Evolutionary conservation across 53 echinoderm and acorn worm species (phyloP).

Genomic region (Crossaster papposus): DNA sequence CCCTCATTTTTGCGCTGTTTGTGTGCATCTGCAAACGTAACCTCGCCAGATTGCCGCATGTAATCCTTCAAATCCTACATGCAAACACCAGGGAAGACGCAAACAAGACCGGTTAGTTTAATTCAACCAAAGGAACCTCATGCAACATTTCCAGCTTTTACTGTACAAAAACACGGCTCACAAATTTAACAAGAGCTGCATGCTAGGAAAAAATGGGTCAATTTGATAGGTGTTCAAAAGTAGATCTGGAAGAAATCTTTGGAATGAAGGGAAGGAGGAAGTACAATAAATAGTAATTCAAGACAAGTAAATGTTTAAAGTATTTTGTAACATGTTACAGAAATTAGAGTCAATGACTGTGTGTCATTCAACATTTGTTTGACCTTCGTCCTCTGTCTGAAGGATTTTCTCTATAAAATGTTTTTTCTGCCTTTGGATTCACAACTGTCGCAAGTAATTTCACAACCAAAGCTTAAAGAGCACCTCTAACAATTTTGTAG

Average conservation of each 20-base stretch:
- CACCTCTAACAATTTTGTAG: too few relatives aligned
- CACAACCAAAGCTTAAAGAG: too few relatives aligned
- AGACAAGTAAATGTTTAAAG: neutral
- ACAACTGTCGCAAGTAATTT: too few relatives aligned
- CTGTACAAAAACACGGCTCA: neutral
- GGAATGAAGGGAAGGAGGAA: neutral
- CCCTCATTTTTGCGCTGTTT: constrained; percentile 98
- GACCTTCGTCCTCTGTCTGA: neutral
- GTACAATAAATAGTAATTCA: neutral
- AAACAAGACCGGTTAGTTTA: neutral
- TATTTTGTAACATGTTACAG: neutral
- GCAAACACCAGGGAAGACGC: neutral
- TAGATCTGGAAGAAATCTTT: neutral
- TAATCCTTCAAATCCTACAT: constrained; percentile 93
- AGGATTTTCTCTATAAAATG: too few relatives aligned
- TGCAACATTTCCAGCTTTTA: neutral
- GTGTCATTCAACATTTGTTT: neutral
- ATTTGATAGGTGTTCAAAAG: neutral
- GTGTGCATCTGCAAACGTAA: constrained; percentile 99
- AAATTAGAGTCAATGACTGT: neutral
- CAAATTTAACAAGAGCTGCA: neutral
- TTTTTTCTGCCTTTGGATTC: too few relatives aligned
- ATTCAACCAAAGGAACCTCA: neutral
- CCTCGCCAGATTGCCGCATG: constrained; percentile 99
- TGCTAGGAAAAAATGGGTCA: neutral